Evolutionary conservation across 2,113 vertebrate species (phyloP).

Genomic region (Ramphastos sulfuratus): DNA sequence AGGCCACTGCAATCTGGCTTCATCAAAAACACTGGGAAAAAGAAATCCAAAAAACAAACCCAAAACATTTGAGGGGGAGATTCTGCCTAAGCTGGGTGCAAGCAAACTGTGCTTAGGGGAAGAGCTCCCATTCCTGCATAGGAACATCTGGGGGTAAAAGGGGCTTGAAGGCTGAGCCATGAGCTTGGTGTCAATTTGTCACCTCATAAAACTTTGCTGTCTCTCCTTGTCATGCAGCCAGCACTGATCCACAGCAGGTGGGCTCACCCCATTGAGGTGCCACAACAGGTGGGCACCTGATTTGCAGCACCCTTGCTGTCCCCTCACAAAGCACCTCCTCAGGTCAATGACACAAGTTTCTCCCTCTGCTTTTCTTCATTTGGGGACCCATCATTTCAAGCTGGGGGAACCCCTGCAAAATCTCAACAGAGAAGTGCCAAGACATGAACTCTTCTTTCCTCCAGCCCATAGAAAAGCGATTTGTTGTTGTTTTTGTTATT

Average conservation of each 20-base stretch:
- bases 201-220: not conserved
- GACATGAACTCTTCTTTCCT: not conserved
- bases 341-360: slow-evolving; percentile 13
- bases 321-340: slow-evolving; percentile 1
- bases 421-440: not conserved
- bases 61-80: not conserved
- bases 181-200: not conserved
- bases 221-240: not conserved
- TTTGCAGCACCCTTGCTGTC: not conserved
- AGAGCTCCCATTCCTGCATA: too few relatives aligned
- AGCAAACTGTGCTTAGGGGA: not conserved
- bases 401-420: not conserved
- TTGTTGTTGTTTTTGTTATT: too few relatives aligned
- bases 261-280: slow-evolving; percentile 4
- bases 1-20: slow-evolving; percentile 39
- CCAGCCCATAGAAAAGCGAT: not conserved
- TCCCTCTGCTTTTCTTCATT: slow-evolving; percentile 4
- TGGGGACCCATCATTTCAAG: not conserved
- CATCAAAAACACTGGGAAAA: slow-evolving; percentile 17
- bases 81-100: slow-evolving; percentile 14
- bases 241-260: not conserved
- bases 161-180: not conserved
- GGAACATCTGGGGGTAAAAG: not conserved
- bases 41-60: not conserved
- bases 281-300: not conserved